Evolutionary conservation across 2,113 vertebrate species (phyloP).

Genomic region (Lepisosteus osseus): DNA sequence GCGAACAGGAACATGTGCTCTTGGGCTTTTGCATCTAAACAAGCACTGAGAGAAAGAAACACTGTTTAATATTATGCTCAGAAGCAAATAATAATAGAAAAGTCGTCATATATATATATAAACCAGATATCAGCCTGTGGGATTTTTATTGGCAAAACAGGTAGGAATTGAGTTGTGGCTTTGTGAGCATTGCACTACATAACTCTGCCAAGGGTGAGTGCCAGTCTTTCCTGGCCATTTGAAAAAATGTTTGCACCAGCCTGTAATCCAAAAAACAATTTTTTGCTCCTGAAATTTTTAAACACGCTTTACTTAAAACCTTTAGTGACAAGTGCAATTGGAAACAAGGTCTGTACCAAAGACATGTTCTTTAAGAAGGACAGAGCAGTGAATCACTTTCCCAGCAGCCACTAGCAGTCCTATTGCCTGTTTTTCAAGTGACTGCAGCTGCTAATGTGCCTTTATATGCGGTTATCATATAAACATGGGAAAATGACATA

Average conservation of each 20-base stretch:
- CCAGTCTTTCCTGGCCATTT: neutral
- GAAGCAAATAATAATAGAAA: neutral
- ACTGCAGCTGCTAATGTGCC: neutral
- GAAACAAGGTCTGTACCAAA: neutral
- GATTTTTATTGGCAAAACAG: neutral
- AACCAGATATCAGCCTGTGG: neutral
- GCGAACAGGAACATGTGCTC: neutral
- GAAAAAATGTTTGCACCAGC: neutral
- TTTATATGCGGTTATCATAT: neutral
- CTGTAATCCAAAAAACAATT: neutral
- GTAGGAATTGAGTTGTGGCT: neutral
- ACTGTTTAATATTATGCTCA: neutral
- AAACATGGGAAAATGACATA: no score
- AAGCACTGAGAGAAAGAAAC: neutral
- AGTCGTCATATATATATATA: neutral
- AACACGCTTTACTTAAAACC: neutral
- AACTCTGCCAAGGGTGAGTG: neutral
- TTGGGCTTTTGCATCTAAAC: neutral
- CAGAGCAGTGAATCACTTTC: neutral
- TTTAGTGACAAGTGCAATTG: neutral
- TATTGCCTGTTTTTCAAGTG: neutral
- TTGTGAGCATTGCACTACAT: slow-evolving; percentile 1
- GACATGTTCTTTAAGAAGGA: neutral
- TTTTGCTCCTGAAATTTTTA: neutral
- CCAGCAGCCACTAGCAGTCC: no score